Evolutionary conservation across 2,113 vertebrate species (phyloP), one percentile per base, ranked within the genome.

Genomic region (Urocitellus parryii): DNA sequence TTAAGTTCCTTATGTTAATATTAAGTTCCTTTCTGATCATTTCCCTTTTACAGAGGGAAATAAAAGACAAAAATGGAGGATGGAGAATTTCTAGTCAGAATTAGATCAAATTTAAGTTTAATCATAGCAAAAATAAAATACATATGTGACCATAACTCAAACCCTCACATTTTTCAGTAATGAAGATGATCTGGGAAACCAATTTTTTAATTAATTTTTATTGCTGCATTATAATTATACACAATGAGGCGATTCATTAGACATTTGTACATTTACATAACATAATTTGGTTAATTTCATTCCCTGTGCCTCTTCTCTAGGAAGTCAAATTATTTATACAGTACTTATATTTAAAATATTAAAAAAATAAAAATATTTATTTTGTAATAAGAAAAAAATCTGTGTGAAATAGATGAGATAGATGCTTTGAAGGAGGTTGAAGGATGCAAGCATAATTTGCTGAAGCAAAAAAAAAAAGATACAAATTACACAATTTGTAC

Each of bases 331-430:
- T 91, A 4, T 77, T 53, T 91, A 4, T 81, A 14, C 1, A 39
- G 25, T 84, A 24, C 7, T 29, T 68, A 27, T 76, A 74, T 45
- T 45, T 45, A 45, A 45, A 45, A 45, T 45, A 45, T 45, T 45
- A 9, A 45, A 45, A 45, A 45, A 45, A 45, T 45, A 32, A 65
- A 78, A 68, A 51, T 51, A 80, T 72, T 25, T 16, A 11, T 82
- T 93, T 42, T 20, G 70, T 80, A 79, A 72, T 56, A 48, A 2
- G 76, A 89, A 80, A 72, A 58, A 53, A 51, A 61, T 73, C 25
- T 78, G 8, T 92, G 29, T 8, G 81, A 95, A 96, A 48, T 45
- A 42, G 34, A 83, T 78, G 25, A 95, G 94, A 48, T 53, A 42
- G 34, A 83, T 78, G 17, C 11, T 65, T 90, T 68, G 53, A 29